A percentile compares a stretch with the other conserved stretches of the same genome.
Conservation (phyloP, 2,797 vertebrate species). For the Pogonophryne albipinna region DNA sequence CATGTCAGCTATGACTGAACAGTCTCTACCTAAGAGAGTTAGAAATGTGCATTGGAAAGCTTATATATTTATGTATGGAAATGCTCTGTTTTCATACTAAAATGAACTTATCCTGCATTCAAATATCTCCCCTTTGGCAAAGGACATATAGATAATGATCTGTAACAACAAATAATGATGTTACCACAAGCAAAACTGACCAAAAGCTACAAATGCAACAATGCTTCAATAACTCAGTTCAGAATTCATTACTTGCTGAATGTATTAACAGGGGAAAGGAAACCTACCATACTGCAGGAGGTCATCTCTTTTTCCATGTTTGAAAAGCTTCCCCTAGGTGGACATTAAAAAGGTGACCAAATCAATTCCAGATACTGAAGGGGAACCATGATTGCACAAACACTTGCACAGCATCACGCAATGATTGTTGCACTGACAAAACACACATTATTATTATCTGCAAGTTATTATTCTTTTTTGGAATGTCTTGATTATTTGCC, state of each 20-base stretch:
- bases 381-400: neutral
- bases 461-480: neutral
- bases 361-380: neutral
- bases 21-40: neutral
- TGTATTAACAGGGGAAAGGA: neutral
- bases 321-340: slow-evolving; percentile 94
- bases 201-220: neutral
- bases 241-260: neutral
- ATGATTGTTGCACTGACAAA: neutral
- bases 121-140: slow-evolving; percentile 16
- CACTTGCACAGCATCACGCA: neutral
- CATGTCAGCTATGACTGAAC: neutral
- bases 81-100: neutral
- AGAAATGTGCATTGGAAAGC: neutral
- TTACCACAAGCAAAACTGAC: slow-evolving; percentile 23
- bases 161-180: slow-evolving; percentile 26
- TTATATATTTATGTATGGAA: neutral
- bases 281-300: slow-evolving; percentile 93
- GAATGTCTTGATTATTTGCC: neutral
- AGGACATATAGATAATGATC: slow-evolving; percentile 30
- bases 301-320: slow-evolving; percentile 96
- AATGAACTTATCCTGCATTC: slow-evolving; percentile 2
- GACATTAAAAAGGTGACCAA: slow-evolving; percentile 43
- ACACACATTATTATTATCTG: neutral
- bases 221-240: neutral